Evolutionary conservation across 2,888 invertebrate species (phyloP).

Genomic region (Drosophila longiperda): DNA sequence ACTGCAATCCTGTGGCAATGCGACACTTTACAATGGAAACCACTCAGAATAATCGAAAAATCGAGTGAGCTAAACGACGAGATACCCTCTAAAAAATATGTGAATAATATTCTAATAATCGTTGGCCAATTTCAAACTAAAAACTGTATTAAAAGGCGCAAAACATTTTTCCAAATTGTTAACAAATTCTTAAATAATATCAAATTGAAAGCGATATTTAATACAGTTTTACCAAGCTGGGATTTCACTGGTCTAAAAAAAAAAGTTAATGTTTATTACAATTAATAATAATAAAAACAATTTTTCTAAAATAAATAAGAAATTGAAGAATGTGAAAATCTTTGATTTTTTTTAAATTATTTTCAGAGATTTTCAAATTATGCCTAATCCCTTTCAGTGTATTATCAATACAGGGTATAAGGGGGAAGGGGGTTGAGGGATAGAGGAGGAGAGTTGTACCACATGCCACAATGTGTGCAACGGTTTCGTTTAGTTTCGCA

Average conservation of each 20-base stretch:
- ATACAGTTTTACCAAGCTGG: neutral
- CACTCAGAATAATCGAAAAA: neutral
- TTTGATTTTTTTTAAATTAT: neutral
- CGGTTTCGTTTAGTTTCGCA: conserved; percentile 51
- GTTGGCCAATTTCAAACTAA: too few species aligned
- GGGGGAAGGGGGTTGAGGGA: neutral
- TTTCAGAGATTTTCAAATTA: too few species aligned
- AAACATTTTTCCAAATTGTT: neutral
- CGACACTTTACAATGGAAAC: conserved; percentile 51
- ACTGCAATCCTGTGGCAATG: conserved; percentile 52
- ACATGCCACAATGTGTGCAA: conserved; percentile 49
- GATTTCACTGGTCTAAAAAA: neutral
- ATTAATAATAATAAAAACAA: neutral
- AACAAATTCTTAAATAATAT: neutral
- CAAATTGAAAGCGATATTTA: neutral
- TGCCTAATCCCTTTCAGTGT: neutral
- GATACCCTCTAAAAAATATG: conserved; percentile 4
- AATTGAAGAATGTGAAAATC: neutral
- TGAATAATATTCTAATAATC: too few species aligned
- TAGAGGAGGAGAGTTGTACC: neutral
- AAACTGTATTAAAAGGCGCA: too few species aligned
- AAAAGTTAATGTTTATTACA: neutral
- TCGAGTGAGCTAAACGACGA: neutral
- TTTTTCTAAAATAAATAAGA: neutral
- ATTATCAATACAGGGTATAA: conserved; percentile 3